Evolutionary conservation across 2,797 vertebrate genomes (phyloP), one percentile per base, ranked within the genome.

Genomic region (Galaxias olidus): DNA sequence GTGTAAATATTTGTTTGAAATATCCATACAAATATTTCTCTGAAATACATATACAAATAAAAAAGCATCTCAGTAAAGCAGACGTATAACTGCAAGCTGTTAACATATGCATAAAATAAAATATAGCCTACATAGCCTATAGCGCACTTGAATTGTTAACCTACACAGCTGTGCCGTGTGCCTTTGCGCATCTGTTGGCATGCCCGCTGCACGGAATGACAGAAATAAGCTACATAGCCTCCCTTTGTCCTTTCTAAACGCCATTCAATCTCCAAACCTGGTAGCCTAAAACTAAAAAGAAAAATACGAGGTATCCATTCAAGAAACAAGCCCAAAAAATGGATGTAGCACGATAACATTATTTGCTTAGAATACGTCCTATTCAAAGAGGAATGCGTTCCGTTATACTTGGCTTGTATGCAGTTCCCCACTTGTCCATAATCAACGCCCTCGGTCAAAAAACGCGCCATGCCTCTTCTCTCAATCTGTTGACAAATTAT

Each of bases 361-460:
- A 81, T 86, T 82, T 74, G 74, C 65, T 47, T 83, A 64, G 87
- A 88, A 86, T 91, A 88, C 84, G 78, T 91, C 90, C 87, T 87
- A 66, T 82, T 74, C 90, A 75, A 78, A 80, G 75, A 86, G 73
- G 84, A 61, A 56, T 56, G 83, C 77, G 70, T 75, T 81, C 91
- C 86, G 86, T 73, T 84, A 45, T 84, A 85, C 87, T 79, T 80
- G 83, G 84, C 88, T 79, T 81, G 85, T 74, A 81, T 86, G 88
- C 87, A 76, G 86, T 86, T 82, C 86, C 86, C 81, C 85, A 75
- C 84, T 83, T 71, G 89, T 93, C 91, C 91, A 84, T 78, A 77
- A 89, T 90, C 84, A 89, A 90, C 90, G 91, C 91, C 89, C 90
- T 90, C 88, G 82, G 76, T 75, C 75, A 79, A 73, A 84, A 87